Base-by-base conservation (phyloP, 2,888 invertebrate genomes). In the Aphrophora alni region DNA sequence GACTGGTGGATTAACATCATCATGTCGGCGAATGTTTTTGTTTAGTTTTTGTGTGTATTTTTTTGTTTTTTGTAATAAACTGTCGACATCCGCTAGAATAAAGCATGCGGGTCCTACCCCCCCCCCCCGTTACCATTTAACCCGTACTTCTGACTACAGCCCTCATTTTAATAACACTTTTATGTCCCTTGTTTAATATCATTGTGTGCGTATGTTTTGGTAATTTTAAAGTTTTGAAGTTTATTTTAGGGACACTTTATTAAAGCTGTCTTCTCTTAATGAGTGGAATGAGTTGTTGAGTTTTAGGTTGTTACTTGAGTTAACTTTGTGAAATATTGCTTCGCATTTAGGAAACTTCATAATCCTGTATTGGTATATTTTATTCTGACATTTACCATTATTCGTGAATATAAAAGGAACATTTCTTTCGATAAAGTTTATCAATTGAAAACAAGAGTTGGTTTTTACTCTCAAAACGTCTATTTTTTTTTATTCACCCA, bases 111-210 rank as follows among this genome's bases (percentile, higher is more conserved):
- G 72, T 59, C 14, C 3, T 25, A 10, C 72, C 73, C 25, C 17
- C 71, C 27, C 71, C n/a, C 71, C 33, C 8, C 17, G 7, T 38
- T n/a, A 17, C 68, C 71, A 71, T 27, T 25, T 17, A n/a, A 28
- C 73, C 28, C 24, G 28, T n/a, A 5, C 27, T 24, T 24, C 17
- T 51, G 26, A 14, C 75, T 75, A 8, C 33, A 33, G 51, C 51
- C 59, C 68, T 74, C 78, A 25, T 59, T 79, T 74, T 79, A 79
- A 68, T 79, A 79, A 79, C 78, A 25, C 69, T 79, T 79, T 79
- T 74, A 79, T 26, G 78, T 69, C 74, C 59, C 21, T 28, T 21
- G 69, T 73, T 79, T 79, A 74, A 79, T 38, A 74, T 33, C 74
- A 24, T 74, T 74, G 74, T 74, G 38, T 68, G 69, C 74, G 74